Evolutionary conservation across 2,797 vertebrate genomes (phyloP).

Genomic region (Acipenser ruthenus): DNA sequence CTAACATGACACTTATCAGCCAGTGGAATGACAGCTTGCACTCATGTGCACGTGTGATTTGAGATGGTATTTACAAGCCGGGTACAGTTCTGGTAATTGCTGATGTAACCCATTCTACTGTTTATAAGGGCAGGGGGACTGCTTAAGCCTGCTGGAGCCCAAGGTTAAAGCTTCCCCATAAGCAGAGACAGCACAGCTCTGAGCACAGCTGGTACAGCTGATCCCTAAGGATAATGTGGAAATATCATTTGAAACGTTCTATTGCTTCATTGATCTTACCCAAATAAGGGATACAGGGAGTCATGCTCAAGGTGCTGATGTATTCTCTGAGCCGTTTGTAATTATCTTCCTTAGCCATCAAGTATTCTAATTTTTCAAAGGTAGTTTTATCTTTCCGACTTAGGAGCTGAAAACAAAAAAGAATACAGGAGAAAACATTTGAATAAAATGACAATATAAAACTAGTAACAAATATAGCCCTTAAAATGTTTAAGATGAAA

Average conservation of each 20-base stretch:
- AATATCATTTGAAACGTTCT: no score
- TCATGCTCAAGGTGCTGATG: conserved; percentile 97
- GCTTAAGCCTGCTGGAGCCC: no score
- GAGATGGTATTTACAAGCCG: neutral
- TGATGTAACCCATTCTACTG: no score
- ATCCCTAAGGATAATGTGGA: no score
- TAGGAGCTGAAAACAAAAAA: conserved; percentile 63
- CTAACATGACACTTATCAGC: neutral
- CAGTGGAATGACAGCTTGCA: neutral
- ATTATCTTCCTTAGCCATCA: conserved; percentile 99
- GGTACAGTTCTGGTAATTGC: no score
- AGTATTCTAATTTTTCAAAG: conserved; percentile 92
- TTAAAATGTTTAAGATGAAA: no score
- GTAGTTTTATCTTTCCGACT: conserved; percentile 95
- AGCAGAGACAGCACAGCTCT: no score
- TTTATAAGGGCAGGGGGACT: no score
- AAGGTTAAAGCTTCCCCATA: no score
- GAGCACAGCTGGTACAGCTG: no score
- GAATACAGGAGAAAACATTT: neutral
- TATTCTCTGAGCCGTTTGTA: conserved; percentile 94
- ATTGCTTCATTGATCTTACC: conserved; percentile 54
- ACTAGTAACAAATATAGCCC: no score
- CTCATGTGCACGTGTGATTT: neutral
- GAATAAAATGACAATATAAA: no score
- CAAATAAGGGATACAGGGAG: conserved; percentile 94